Evolutionary conservation across 2,113 vertebrate genomes (phyloP), one percentile per base, ranked within the genome.

Genomic region (Eupsittula cactorum): DNA sequence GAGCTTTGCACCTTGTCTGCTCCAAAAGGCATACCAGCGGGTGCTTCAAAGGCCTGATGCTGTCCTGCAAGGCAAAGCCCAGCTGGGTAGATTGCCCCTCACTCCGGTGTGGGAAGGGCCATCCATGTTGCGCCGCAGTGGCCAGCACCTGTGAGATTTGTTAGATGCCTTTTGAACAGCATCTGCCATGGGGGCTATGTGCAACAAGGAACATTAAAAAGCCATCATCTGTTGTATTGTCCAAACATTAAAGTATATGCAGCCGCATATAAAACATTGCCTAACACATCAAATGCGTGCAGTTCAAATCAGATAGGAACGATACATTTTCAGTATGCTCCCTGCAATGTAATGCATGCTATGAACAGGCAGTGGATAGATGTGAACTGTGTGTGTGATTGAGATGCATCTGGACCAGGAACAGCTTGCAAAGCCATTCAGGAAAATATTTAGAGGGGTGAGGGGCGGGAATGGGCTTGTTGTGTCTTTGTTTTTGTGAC

Each of bases 361-460:
- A 1, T 0, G 68, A 70, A 3, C 91, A 69, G 91, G 83, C 81
- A 88, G 78, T 4, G 14, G 57, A 31, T 55, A 21, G 75, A 74
- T 23, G 59, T 33, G 76, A 63, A 82, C 11, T 3, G 57, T 28
- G 47, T 85, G 63, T 82, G 59, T 10, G 92, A 80, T 53, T 10
- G 92, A 80, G 88, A 44, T 76, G 80, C 80, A 88, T 82, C 90
- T 92, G 93, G 69, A 55, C 82, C 62, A 74, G 69, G 60, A 92
- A 84, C 83, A 96, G 82, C 92, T 93, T 93, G 90, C 82, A 95
- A 93, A 95, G 69, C 80, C 88, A 92, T 92, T 95, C 76, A 90
- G 95, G 60, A 59, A 70, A 65, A 57, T 37, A 79, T 67, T 83
- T 44, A 18, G 76, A 60, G 82, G 87, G 64, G 73, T 75, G 75